Evolutionary conservation across 2,113 vertebrate genomes (phyloP).

Genomic region (Alces alces): DNA sequence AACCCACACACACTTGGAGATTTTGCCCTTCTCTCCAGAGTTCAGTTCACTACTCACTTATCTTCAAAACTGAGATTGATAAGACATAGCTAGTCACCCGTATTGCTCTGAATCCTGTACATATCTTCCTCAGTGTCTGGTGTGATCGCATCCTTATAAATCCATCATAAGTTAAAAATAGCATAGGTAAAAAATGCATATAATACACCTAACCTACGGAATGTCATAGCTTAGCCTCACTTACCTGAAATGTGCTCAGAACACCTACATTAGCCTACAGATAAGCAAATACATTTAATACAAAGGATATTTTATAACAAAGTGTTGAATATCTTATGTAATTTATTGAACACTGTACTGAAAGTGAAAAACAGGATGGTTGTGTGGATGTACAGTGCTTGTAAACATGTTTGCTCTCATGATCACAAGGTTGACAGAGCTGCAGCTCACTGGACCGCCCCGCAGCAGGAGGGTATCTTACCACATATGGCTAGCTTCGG

Average conservation of each 20-base stretch:
- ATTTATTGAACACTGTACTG: neutral
- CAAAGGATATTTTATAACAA: neutral
- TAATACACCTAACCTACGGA: neutral
- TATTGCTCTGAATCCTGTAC: neutral
- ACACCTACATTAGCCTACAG: neutral
- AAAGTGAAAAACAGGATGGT: neutral
- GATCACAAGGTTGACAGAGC: rapidly evolving
- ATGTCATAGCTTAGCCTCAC: neutral
- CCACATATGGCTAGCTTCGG: neutral
- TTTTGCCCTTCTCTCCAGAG: neutral
- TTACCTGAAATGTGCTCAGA: neutral
- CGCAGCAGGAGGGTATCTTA: neutral
- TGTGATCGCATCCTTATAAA: neutral
- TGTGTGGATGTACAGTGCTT: neutral
- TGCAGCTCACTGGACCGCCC: neutral
- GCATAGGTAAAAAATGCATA: neutral
- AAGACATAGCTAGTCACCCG: neutral
- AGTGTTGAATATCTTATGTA: neutral
- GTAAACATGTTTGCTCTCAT: neutral
- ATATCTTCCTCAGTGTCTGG: neutral
- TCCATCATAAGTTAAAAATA: neutral
- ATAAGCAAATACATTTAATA: neutral
- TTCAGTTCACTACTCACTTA: neutral
- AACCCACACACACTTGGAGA: neutral
- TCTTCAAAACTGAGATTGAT: neutral